Evolutionary conservation across 2,797 vertebrate genomes (phyloP).

Genomic region (Orientallactaga sibirica): DNA sequence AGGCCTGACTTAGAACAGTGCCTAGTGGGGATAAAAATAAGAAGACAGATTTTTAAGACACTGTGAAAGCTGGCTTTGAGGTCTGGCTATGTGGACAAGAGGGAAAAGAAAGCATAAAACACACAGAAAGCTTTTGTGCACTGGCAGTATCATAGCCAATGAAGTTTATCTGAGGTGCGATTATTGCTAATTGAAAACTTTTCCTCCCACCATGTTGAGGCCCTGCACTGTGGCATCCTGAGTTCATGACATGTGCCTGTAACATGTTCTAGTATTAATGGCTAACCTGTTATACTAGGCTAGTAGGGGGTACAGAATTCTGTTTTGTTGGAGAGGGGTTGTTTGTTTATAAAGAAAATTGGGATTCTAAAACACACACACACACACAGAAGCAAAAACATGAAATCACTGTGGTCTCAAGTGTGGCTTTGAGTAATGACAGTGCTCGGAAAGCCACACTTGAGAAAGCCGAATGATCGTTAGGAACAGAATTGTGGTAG

Average conservation of each 20-base stretch:
- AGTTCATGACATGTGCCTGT: neutral
- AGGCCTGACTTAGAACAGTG: neutral
- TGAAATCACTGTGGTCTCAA: neutral
- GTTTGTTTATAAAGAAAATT: slow-evolving; percentile 74
- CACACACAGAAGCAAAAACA: neutral
- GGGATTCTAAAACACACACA: neutral
- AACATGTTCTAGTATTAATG: neutral
- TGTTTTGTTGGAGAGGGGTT: neutral
- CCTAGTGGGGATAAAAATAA: neutral
- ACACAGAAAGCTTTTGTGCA: neutral
- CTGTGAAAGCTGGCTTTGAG: neutral
- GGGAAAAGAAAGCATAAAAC: neutral
- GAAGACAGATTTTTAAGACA: neutral
- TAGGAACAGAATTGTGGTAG: neutral
- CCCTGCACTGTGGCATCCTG: neutral
- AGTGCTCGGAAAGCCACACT: neutral
- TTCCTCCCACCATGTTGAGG: neutral
- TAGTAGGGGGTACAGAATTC: neutral
- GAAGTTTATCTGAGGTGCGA: no score
- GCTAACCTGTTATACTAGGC: slow-evolving; percentile 63
- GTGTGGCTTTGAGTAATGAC: neutral
- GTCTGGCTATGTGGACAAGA: neutral
- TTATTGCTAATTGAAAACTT: no score
- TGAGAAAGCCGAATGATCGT: neutral
- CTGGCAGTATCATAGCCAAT: no score